Evolutionary conservation across 2,113 vertebrate genomes (phyloP).

Genomic region (Dicentrarchus labrax): DNA sequence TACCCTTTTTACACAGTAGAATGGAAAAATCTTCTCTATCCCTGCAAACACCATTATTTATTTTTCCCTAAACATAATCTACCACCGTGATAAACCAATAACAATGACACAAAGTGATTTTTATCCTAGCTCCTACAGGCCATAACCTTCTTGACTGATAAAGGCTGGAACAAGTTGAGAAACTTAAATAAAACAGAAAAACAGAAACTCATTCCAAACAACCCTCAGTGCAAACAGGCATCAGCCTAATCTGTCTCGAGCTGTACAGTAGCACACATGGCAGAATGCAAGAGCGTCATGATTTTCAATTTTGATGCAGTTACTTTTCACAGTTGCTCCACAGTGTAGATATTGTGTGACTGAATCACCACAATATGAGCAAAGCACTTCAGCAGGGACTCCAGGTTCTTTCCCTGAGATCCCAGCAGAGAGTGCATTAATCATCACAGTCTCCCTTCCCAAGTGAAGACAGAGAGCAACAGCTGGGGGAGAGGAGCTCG

Average conservation of each 20-base stretch:
- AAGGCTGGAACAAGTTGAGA: conserved; percentile 31
- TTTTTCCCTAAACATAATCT: conserved; percentile 17
- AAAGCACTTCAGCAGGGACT: conserved; percentile 66
- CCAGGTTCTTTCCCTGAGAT: conserved; percentile 64
- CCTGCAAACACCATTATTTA: conserved; percentile 40
- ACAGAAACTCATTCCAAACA: conserved; percentile 40
- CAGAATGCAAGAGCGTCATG: conserved; percentile 25
- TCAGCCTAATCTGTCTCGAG: conserved; percentile 56
- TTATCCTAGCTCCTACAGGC: conserved; percentile 18
- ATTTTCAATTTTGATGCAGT: conserved; percentile 61
- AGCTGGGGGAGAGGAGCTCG: conserved; percentile 74
- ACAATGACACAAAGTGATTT: conserved; percentile 24
- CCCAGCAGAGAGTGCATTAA: conserved; percentile 78
- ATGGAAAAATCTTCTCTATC: conserved; percentile 27
- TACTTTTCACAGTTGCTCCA: conserved; percentile 47
- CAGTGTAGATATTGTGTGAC: conserved; percentile 38
- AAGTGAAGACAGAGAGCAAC: conserved; percentile 74
- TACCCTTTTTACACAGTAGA: conserved; percentile 38
- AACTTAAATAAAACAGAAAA: conserved; percentile 40
- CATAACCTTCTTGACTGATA: conserved; percentile 43
- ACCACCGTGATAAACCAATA: conserved; percentile 40
- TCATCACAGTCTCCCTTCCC: conserved; percentile 70
- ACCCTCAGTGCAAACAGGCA: conserved; percentile 43
- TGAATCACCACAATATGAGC: conserved; percentile 55
- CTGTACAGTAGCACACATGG: conserved; percentile 38